These are phyloP conservation scores for Xestobium rufovillosum DNA, from an alignment of 2,888 invertebrate species.

Conservation along the genomic window DNA sequence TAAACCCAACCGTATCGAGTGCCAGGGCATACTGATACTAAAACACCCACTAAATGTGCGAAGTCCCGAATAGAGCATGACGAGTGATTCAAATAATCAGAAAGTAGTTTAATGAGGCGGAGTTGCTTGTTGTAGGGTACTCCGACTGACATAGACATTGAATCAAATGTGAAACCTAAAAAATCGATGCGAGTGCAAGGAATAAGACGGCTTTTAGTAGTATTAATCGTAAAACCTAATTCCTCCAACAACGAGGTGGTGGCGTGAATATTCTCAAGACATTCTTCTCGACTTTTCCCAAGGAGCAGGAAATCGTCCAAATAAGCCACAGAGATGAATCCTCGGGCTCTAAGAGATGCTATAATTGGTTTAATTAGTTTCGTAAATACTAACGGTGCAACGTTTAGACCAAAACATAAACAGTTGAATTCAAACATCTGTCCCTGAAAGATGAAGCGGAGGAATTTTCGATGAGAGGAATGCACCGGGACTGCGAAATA, in stretches of 20 bases:
- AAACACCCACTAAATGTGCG: no score
- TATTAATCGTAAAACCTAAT: no score
- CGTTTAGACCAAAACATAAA: conserved; percentile 19
- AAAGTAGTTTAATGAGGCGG: no score
- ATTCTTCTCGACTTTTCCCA: no score
- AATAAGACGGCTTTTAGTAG: conserved; percentile 15
- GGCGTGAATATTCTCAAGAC: conserved; percentile 15
- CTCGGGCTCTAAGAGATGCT: conserved; percentile 11
- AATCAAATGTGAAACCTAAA: conserved; percentile 22
- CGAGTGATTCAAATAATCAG: no score
- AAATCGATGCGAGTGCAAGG: conserved; percentile 14
- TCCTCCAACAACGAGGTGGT: conserved; percentile 18
- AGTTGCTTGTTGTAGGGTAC: no score
- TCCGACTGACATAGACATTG: conserved; percentile 14
- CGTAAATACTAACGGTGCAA: conserved; percentile 21
- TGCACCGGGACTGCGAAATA: conserved; percentile 17
- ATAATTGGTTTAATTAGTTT: conserved; percentile 21
- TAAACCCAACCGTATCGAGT: conserved; percentile 23
- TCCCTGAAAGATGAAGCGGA: conserved; percentile 8
- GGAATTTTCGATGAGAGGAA: no score
- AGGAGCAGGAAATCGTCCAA: conserved; percentile 24
- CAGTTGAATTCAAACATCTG: conserved; percentile 19
- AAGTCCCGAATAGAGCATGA: no score
- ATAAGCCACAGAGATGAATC: conserved; percentile 21
- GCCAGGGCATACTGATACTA: no score